Evolutionary conservation across 2,888 invertebrate species (phyloP), one percentile per base, ranked within the genome.

Genomic region (Nudaria mundana): DNA sequence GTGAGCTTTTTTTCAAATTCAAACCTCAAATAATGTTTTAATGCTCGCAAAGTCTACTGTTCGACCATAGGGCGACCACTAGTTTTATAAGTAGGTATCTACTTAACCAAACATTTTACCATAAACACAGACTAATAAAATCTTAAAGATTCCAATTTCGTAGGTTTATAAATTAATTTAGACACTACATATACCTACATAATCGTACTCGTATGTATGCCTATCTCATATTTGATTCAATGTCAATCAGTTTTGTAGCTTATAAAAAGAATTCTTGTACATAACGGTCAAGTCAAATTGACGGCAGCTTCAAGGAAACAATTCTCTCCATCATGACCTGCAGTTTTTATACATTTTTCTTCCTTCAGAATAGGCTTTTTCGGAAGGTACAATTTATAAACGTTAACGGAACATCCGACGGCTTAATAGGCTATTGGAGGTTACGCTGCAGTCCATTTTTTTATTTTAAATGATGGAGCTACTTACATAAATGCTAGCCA

Each of bases 241-340:
- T 8, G 2, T 4, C 20, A 8, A 8, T 36, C 6, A 30, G 10
- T 5, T 30, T 2, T 3, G 18, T 37, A 18, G 3, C 18, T 20
- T 1, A 3, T 26, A 11, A 11, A 14, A 10, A 16, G 35, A 39
- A 50, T 66, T 66, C 55, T 53, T 49, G 52, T 56, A 30, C 52
- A 60, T 66, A 63, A 65, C 44, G 56, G 62, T 58, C 56, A 56
- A 57, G 51, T 50, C 40, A 25, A 43, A 40, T 48, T 63, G 61
- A 61, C 54, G 34, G 24, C 45, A 37, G 28, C 10, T 42, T 43
- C 33, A 30, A 30, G 37, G 44, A 44, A 56, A 58, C 51, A 58
- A 64, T 62, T 40, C 60, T 48, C 52, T 29, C 47, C 51, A 60
- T 50, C 62, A 45, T 73, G 72, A 73, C 63, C 52, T 6, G 56